A percentile compares a stretch with the other conserved stretches of the same genome.
Conservation (phyloP, 2,888 invertebrate genomes). For the Rambutsinella grinnellia region DNA sequence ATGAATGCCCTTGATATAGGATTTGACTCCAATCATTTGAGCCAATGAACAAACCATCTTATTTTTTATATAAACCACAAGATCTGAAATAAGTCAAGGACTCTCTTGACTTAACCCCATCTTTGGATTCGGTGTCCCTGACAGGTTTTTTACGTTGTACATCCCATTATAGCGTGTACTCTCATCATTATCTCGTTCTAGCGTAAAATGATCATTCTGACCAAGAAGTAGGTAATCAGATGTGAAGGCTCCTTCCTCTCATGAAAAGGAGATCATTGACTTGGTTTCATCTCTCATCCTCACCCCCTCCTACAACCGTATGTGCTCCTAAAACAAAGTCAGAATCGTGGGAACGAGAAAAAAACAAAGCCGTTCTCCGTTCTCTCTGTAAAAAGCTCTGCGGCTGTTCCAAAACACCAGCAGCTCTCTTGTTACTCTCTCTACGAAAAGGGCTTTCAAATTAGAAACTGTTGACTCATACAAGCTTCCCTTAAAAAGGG, state of each 20-base stretch:
- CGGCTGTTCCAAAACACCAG: constrained; percentile 39
- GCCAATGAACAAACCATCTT: constrained; percentile 23
- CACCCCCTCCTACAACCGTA: constrained; percentile 19
- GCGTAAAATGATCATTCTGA: background rate
- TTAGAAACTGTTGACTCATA: constrained; percentile 30
- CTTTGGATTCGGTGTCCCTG: constrained; percentile 45
- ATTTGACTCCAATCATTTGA: constrained; percentile 17
- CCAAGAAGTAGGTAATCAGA: constrained; percentile 42
- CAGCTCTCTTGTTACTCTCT: constrained; percentile 39
- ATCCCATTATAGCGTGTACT: constrained; percentile 36
- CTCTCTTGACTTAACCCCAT: constrained; percentile 29
- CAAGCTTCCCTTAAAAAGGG: constrained; percentile 32
- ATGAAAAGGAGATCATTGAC: constrained; percentile 40
- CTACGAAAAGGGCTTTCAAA: background rate
- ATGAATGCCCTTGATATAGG: constrained; percentile 4
- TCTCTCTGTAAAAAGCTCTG: constrained; percentile 28
- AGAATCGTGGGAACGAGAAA: constrained; percentile 51
- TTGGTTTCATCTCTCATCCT: constrained; percentile 14
- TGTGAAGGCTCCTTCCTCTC: constrained; percentile 49
- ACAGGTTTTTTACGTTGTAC: constrained; percentile 39
- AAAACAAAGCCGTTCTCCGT: constrained; percentile 46
- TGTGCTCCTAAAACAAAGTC: constrained; percentile 3
- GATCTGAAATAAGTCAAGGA: constrained; percentile 38
- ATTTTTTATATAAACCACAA: constrained; percentile 38
- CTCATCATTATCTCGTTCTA: constrained; percentile 20